Conservation (phyloP, 2,888 invertebrate genomes). For the Drosophila paracracens region DNA sequence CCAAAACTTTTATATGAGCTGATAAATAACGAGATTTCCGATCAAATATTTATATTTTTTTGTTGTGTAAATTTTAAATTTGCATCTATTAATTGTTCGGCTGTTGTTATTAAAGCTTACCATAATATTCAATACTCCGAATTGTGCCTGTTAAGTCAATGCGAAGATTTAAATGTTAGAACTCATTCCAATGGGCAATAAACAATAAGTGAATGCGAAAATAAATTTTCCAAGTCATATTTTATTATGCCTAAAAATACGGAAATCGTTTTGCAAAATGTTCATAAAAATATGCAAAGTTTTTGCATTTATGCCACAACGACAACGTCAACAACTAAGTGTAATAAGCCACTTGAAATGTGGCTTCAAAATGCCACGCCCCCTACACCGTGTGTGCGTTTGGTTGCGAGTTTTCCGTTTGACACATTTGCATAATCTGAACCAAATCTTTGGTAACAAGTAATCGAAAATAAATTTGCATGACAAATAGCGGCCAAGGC, state of each 20-base stretch:
- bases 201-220: slow-evolving; percentile 66
- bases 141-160: slow-evolving; percentile 44
- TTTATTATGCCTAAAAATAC: slow-evolving; percentile 54
- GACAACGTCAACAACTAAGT: slow-evolving; percentile 65
- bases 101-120: background rate
- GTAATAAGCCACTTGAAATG: slow-evolving; percentile 79
- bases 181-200: slow-evolving; percentile 42
- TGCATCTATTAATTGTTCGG: background rate
- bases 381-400: slow-evolving; percentile 8
- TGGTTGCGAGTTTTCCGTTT: slow-evolving; percentile 31
- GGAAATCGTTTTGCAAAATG: slow-evolving; percentile 24
- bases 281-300: slow-evolving; percentile 70
- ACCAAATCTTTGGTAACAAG: slow-evolving; percentile 81
- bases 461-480: slow-evolving; percentile 82
- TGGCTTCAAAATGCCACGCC: slow-evolving; percentile 36
- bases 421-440: slow-evolving; percentile 76
- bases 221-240: slow-evolving; percentile 69
- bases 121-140: slow-evolving; percentile 25
- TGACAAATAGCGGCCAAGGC: slow-evolving; percentile 70
- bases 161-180: slow-evolving; percentile 49
- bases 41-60: background rate
- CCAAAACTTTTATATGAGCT: background rate
- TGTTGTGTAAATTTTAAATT: background rate
- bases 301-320: slow-evolving; percentile 42
- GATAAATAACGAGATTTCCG: background rate